These are phyloP conservation scores for Sceloporus undulatus DNA, from an alignment of 2,113 vertebrate genomes.

Conservation along the genomic window DNA sequence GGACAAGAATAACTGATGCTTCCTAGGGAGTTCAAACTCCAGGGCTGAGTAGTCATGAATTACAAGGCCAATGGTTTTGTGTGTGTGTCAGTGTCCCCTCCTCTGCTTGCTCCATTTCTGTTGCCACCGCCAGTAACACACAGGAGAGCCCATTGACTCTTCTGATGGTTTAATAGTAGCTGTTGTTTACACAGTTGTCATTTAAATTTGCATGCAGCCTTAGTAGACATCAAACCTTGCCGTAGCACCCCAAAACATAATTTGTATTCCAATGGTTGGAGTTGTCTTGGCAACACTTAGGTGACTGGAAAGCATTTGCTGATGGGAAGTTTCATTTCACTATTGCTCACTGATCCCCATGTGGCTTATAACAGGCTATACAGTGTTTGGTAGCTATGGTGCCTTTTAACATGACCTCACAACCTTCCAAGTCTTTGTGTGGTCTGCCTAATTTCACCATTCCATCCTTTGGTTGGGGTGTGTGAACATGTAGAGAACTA, in stretches of 20 bases:
- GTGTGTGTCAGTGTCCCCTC: slow-evolving; percentile 67
- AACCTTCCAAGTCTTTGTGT: slow-evolving; percentile 2
- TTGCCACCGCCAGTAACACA: slow-evolving; percentile 76
- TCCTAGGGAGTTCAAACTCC: slow-evolving; percentile 71
- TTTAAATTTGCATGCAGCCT: slow-evolving; percentile 79
- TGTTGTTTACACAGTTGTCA: slow-evolving; percentile 85
- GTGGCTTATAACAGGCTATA: slow-evolving; percentile 73
- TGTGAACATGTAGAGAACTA: background rate
- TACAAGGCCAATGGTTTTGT: slow-evolving; percentile 67
- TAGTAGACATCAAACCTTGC: slow-evolving; percentile 69
- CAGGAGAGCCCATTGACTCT: slow-evolving; percentile 75
- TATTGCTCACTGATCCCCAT: slow-evolving; percentile 75
- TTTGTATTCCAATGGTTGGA: slow-evolving; percentile 86
- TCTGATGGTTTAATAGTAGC: slow-evolving; percentile 82
- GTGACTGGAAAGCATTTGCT: slow-evolving; percentile 88
- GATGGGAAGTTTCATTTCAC: slow-evolving; percentile 82
- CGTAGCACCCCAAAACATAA: slow-evolving; percentile 78
- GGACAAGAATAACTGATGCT: slow-evolving; percentile 67
- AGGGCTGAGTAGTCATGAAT: slow-evolving; percentile 61
- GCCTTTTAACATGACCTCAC: slow-evolving; percentile 53
- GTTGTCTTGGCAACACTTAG: slow-evolving; percentile 92
- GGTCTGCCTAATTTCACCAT: slow-evolving; percentile 19
- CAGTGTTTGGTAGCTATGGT: slow-evolving; percentile 72
- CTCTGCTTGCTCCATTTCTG: slow-evolving; percentile 74
- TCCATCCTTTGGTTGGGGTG: background rate